phyloP scores from a whole-genome alignment of 2,797 vertebrate genomes.

The Anabas testudineus region DNA sequence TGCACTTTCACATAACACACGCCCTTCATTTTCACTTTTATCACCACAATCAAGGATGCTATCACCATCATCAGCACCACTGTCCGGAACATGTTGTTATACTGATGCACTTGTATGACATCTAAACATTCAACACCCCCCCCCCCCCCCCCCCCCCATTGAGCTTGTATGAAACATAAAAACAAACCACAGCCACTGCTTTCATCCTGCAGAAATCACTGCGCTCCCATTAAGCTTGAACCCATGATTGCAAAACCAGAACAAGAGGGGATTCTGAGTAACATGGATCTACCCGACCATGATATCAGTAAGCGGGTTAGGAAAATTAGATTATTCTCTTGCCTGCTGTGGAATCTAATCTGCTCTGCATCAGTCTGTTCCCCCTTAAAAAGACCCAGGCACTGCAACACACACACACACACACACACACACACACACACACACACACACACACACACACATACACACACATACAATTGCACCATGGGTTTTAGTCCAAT shows the following conservation, averaged over 20 bases:
- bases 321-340: conserved; percentile 78
- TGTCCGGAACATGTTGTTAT: conserved; percentile 1
- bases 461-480: conserved; percentile 13
- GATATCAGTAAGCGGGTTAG: conserved; percentile 76
- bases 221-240: conserved; percentile 48
- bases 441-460: conserved; percentile 21
- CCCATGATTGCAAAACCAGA: conserved; percentile 66
- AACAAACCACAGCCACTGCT: conserved; percentile 59
- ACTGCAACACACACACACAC: conserved; percentile 29
- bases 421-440: conserved; percentile 20
- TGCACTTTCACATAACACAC: conserved; percentile 59
- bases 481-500: conserved; percentile 20
- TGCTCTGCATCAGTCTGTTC: conserved; percentile 68
- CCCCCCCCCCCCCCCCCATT: conserved; percentile 41
- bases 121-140: conserved; percentile 35
- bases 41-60: conserved; percentile 35
- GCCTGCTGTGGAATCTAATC: conserved; percentile 71
- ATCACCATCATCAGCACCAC: neutral
- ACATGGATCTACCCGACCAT: conserved; percentile 56
- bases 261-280: conserved; percentile 68
- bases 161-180: conserved; percentile 33
- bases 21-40: conserved; percentile 35
- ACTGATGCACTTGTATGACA: conserved; percentile 11
- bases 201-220: conserved; percentile 39
- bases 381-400: conserved; percentile 37